Conservation (phyloP, 2,113 vertebrate genomes). For the Fulmarus glacialis region DNA sequence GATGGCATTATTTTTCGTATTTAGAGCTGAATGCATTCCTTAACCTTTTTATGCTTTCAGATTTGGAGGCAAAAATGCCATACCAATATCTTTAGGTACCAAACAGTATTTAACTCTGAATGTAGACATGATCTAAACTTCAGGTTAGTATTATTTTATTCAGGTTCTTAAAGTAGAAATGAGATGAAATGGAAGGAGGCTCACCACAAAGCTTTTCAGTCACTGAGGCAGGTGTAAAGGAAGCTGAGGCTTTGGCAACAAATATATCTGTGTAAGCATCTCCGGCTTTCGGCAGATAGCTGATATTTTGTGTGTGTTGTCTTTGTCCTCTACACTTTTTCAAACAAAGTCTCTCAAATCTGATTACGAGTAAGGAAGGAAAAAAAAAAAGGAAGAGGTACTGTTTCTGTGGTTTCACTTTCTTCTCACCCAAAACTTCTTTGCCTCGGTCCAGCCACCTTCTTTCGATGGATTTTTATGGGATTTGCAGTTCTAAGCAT, state of each 20-base stretch:
- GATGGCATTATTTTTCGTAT: background rate
- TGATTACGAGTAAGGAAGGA: background rate
- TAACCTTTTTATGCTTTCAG: background rate
- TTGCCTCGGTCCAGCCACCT: background rate
- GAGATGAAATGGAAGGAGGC: background rate
- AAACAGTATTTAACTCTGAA: background rate
- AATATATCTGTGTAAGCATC: background rate
- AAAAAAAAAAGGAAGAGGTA: background rate
- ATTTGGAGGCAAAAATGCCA: background rate
- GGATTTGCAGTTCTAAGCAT: background rate
- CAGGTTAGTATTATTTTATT: background rate
- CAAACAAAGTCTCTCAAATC: background rate
- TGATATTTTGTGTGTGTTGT: background rate
- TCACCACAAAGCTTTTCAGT: background rate
- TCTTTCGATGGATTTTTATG: background rate
- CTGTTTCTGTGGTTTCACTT: background rate
- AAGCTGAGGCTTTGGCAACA: background rate
- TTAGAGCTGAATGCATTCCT: background rate
- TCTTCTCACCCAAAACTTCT: background rate
- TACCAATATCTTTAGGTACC: background rate
- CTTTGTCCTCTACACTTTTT: background rate
- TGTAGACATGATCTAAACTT: background rate
- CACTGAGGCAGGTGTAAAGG: background rate
- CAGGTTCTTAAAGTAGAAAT: background rate
- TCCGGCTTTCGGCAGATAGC: background rate